Base-by-base conservation (phyloP, 2,113 vertebrate genomes). In the Bos indicus region DNA sequence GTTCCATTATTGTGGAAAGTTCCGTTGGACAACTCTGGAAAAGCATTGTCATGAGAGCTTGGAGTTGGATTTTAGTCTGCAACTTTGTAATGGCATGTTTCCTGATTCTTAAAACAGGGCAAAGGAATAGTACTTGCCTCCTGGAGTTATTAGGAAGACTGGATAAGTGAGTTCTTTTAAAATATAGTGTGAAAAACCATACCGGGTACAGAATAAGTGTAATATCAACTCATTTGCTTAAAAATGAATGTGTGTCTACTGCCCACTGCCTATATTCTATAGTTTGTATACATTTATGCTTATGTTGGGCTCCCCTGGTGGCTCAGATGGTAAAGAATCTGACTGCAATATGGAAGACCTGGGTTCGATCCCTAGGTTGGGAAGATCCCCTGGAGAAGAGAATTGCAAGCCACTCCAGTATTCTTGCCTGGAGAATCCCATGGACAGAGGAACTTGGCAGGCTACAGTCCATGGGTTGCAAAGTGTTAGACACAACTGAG, bases 391-490 rank as follows among this genome's bases (percentile, higher is more conserved):
- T 71, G 64, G 64, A 71, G 64, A 71, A 36, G 64, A 71, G 64
- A 71, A 21, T 71, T 17, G 64, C 64, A 21, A 36, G 8, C 17
- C 64, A 36, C n/a, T 71, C 64, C 64, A 21, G 9, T 71, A n/a
- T 36, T 36, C 2, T 71, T 71, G 64, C n/a, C n/a, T 5, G 2
- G n/a, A 71, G n/a, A 71, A 71, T 71, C n/a, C n/a, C n/a, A 36
- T 0, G 1, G 64, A 11, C n/a, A 36, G n/a, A 71, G 19, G n/a
- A 71, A 4, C 9, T 19, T 71, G 17, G n/a, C 0, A 0, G 17
- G 64, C 17, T 71, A 36, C 17, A 71, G 9, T 36, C 64, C 1
- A 12, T 36, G n/a, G n/a, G n/a, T 36, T 36, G n/a, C 0, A 0
- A 71, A 71, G 9, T 36, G 64, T 12, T 23, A 36, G n/a, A 71